Base-by-base conservation (phyloP, 2,888 invertebrate genomes). In the Meiosimyza decipiens region DNA sequence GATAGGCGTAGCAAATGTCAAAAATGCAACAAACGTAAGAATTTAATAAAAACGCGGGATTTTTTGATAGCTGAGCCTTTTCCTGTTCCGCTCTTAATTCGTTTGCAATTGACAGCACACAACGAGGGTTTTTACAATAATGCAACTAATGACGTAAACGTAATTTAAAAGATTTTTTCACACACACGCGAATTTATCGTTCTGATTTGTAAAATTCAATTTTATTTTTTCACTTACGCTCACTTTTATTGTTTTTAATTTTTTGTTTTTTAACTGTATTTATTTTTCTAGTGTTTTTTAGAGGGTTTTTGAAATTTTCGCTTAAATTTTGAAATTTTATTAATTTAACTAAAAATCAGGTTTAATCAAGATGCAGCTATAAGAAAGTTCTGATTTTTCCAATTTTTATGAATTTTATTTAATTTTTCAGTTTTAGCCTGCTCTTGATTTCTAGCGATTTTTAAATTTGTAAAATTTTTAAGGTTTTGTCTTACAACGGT, bases 331-430 rank as follows among this genome's bases (percentile, higher is more conserved):
- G 51, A 70, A 74, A 40, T 40, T 28, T 52, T 69, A 12, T 59
- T 57, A 59, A 18, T 75, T 76, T 18, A 72, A 74, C 75, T 76
- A 72, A 72, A 72, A 68, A 74, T 63, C 71, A 51, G 72, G 72
- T 73, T 81, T 82, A 83, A 87, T 87, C 87, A 87, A 82, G 87
- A 85, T 75, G 85, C 83, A 78, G 83, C 81, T 85, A 86, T 87
- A 76, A 81, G 83, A 83, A 83, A 86, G 81, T 83, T 83, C 84
- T 85, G 83, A 78, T 84, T 83, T 80, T 83, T 83, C 84, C 83
- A 85, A 82, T 82, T 83, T 82, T 81, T 82, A 76, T 75, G 80
- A 78, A 82, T 80, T 78, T 76, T 80, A 77, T 77, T 77, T 76
- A 77, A 81, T 77, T 81, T 52, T 60, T 60, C 4, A 79, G 74